Percentiles rank a stretch among this genome's conserved stretches.
These are phyloP conservation scores for Megaustenia siamemsis DNA, from an alignment of 2,888 invertebrate genomes.

Conservation along the genomic window DNA sequence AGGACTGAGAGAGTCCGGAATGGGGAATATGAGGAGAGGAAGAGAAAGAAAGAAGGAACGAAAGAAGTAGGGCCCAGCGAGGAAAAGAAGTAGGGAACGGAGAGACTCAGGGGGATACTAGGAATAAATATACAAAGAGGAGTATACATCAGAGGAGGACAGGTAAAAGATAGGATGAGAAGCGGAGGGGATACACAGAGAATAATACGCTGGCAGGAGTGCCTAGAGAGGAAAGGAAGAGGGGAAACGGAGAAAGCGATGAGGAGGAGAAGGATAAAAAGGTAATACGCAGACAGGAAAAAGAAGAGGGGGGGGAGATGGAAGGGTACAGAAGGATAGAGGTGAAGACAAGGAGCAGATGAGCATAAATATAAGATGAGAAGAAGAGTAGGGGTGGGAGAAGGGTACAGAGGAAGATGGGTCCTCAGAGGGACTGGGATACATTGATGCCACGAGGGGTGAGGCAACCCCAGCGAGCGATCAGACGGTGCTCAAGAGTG, in stretches of 20 bases:
- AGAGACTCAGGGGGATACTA: background rate
- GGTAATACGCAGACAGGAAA: background rate
- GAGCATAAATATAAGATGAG: too few species aligned
- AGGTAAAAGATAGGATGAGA: background rate
- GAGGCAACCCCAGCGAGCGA: too few species aligned
- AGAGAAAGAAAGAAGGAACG: background rate
- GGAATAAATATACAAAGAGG: constrained; percentile 3
- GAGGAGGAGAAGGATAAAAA: too few species aligned
- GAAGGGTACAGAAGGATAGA: background rate
- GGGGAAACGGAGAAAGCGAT: background rate
- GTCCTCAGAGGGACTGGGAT: too few species aligned
- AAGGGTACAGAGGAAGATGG: too few species aligned
- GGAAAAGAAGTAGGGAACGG: background rate
- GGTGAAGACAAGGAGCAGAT: background rate
- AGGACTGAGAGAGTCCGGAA: too few species aligned
- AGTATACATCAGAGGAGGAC: background rate
- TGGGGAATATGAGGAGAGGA: too few species aligned
- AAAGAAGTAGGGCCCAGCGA: background rate
- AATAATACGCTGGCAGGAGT: background rate
- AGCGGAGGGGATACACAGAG: background rate
- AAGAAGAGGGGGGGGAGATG: background rate
- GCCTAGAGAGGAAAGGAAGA: background rate
- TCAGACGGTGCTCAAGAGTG: too few species aligned
- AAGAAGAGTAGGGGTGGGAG: too few species aligned
- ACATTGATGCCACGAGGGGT: too few species aligned